Evolutionary conservation across 2,797 vertebrate species (phyloP).

Genomic region (Cuculus canorus): DNA sequence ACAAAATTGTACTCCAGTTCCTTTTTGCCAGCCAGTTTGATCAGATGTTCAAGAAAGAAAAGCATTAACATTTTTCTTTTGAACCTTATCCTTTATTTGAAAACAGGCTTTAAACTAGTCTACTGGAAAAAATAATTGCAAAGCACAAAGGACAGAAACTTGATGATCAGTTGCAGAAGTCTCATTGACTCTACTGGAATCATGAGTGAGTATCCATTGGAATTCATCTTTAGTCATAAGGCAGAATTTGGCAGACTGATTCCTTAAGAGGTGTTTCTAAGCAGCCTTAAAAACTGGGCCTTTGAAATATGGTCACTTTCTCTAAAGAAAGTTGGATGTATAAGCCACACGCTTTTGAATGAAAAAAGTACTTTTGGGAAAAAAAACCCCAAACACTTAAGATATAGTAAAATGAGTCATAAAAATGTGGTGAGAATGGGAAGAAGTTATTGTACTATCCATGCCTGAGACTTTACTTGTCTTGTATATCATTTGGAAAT

Average conservation of each 20-base stretch:
- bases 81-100: background rate
- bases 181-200: background rate
- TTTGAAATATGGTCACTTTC: background rate
- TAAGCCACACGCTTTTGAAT: background rate
- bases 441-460: background rate
- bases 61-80: slow-evolving; percentile 17
- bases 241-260: background rate
- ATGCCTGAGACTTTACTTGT: background rate
- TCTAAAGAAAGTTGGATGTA: background rate
- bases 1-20: background rate
- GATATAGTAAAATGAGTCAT: background rate
- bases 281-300: background rate
- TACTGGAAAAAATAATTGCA: background rate
- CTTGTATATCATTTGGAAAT: background rate
- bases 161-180: background rate
- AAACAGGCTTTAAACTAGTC: background rate
- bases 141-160: background rate
- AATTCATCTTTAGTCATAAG: background rate
- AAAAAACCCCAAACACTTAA: background rate
- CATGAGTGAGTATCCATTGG: background rate
- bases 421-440: background rate
- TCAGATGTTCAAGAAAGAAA: slow-evolving; percentile 14
- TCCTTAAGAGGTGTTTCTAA: background rate
- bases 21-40: background rate
- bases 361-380: background rate